A percentile compares a stretch with the other conserved stretches of the same genome.
phyloP scores from a whole-genome alignment of 1,140 invertebrate species.

The Caenorhabditis brenneri region DNA sequence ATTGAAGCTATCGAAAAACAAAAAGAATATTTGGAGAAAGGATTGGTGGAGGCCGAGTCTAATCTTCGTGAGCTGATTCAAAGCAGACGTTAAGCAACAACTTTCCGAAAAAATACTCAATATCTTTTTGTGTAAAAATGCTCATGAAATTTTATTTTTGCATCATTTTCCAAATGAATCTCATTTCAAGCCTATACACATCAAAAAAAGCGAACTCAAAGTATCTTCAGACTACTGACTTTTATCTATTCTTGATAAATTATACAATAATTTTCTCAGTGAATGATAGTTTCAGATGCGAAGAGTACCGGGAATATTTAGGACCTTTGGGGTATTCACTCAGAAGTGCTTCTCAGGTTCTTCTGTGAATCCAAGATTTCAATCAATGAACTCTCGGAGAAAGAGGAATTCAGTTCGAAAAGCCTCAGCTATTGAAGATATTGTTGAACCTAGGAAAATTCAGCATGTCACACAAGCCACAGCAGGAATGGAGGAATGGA shows the following conservation, averaged over 20 bases:
- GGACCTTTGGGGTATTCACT: not conserved
- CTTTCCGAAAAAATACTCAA: not conserved
- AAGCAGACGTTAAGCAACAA: conserved; percentile 8
- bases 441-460: conserved; percentile 7
- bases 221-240: not conserved
- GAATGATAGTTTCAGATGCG: not conserved
- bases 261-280: not conserved
- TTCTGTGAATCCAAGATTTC: not conserved
- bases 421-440: conserved; percentile 10
- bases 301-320: not conserved
- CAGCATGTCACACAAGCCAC: not conserved
- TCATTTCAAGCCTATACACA: not conserved
- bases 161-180: not conserved
- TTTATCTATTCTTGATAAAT: not conserved
- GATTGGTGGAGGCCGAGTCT: conserved; percentile 43
- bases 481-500: conserved; percentile 26
- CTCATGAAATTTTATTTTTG: not conserved
- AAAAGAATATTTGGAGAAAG: conserved; percentile 47
- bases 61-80: conserved; percentile 48
- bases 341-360: not conserved
- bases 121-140: not conserved
- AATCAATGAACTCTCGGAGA: conserved; percentile 1
- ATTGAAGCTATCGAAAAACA: conserved; percentile 42
- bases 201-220: not conserved
- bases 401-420: not conserved